These are phyloP conservation scores for Chlorops oryzae DNA, from an alignment of 1,140 invertebrate genomes.

Conservation along the genomic window DNA sequence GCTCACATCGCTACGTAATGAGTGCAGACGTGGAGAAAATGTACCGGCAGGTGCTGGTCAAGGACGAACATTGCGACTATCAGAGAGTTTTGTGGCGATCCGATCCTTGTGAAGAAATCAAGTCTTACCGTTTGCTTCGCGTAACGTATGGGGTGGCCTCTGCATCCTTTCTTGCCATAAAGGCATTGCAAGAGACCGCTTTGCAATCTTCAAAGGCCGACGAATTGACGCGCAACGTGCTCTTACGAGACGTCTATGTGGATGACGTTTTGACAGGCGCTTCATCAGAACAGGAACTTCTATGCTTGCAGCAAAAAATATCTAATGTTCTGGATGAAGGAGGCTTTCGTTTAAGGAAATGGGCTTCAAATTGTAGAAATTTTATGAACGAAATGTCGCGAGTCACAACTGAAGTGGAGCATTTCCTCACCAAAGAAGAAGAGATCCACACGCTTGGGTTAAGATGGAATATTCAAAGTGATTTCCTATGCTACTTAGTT, in stretches of 20 bases:
- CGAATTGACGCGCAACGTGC: conserved; percentile 20
- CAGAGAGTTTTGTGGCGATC: conserved; percentile 16
- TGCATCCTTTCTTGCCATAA: conserved; percentile 35
- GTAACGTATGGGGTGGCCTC: conserved; percentile 36
- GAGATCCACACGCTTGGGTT: not conserved
- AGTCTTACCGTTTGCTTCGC: conserved; percentile 15
- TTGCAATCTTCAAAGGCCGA: no score
- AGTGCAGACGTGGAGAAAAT: conserved; percentile 38
- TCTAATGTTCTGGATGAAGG: not conserved
- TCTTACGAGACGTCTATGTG: conserved; percentile 14
- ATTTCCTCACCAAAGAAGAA: not conserved
- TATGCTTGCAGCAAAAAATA: not conserved
- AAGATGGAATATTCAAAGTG: not conserved
- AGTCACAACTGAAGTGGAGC: no score
- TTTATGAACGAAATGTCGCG: no score
- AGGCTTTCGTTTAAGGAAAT: no score
- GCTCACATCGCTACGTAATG: conserved; percentile 27
- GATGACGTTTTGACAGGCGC: not conserved
- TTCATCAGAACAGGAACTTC: no score
- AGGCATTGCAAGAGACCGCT: conserved; percentile 33
- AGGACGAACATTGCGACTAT: not conserved
- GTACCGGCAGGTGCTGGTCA: conserved; percentile 30
- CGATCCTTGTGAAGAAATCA: conserved; percentile 8
- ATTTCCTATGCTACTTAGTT: not conserved
- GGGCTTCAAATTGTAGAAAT: no score